Conservation (phyloP, 2,113 vertebrate genomes). For the Rhipidura dahli region DNA sequence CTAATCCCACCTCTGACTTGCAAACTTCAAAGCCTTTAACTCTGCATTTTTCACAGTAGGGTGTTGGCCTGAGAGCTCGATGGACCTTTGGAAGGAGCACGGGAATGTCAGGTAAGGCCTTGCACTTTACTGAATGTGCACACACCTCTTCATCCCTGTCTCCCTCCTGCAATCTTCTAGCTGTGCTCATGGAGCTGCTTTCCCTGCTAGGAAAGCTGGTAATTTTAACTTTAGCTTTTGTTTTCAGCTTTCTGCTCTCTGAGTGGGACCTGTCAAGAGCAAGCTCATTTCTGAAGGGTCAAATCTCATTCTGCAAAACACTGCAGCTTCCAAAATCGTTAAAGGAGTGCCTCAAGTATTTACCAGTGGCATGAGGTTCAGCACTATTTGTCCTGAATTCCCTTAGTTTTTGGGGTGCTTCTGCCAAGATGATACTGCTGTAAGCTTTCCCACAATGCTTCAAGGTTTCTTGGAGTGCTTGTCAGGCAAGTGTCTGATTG, state of each 20-base stretch:
- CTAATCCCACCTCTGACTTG: not conserved
- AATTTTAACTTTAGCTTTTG: not conserved
- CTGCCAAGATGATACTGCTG: not conserved
- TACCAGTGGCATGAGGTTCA: not conserved
- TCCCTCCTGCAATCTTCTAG: not conserved
- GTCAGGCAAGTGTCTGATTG: not conserved
- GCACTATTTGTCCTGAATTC: not conserved
- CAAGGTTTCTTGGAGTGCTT: not conserved
- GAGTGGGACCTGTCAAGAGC: not conserved
- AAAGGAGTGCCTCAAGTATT: not conserved
- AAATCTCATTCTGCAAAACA: not conserved
- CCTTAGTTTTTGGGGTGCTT: not conserved
- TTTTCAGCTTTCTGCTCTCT: not conserved
- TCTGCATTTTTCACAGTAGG: not conserved
- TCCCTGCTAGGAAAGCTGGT: not conserved
- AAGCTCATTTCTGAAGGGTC: not conserved
- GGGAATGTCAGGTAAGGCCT: not conserved
- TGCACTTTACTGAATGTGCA: accelerated
- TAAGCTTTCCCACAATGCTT: accelerated
- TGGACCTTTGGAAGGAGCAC: not conserved
- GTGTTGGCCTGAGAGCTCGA: accelerated
- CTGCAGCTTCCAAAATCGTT: not conserved
- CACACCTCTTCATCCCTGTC: not conserved
- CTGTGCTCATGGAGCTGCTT: accelerated
- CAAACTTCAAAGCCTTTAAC: not conserved